These are phyloP conservation scores for Recurvirostra avosetta DNA, from an alignment of 2,113 vertebrate species.

Conservation along the genomic window DNA sequence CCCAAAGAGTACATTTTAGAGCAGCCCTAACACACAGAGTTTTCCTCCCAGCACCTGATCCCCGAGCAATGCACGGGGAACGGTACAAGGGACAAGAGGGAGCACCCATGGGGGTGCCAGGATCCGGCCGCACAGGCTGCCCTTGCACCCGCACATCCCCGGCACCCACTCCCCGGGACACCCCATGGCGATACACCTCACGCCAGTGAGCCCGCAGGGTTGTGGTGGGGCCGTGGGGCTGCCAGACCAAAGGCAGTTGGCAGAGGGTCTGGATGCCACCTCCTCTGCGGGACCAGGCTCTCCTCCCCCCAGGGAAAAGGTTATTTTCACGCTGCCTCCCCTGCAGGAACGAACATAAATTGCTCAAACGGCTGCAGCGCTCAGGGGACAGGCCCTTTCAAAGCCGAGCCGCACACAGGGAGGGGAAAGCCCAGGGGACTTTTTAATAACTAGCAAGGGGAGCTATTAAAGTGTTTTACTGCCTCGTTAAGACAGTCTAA, in stretches of 20 bases:
- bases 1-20: background rate
- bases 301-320: background rate
- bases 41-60: background rate
- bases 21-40: background rate
- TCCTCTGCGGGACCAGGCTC: background rate
- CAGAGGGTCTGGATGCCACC: background rate
- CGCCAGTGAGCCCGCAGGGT: fast-evolving
- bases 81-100: background rate
- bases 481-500: conserved; percentile 44
- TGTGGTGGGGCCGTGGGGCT: background rate
- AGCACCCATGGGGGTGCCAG: background rate
- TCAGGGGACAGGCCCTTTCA: background rate
- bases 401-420: background rate
- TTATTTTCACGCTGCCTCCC: background rate
- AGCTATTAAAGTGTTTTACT: conserved; percentile 51
- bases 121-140: background rate
- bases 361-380: background rate
- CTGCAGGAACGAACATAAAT: background rate
- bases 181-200: background rate
- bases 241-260: background rate
- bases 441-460: conserved; percentile 22
- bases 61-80: background rate
- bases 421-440: conserved; percentile 28
- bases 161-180: fast-evolving
- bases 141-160: background rate